Percentiles rank a stretch among this genome's conserved stretches.
These are phyloP conservation scores for Acanthosoma haemorrhoidale DNA, from an alignment of 2,888 invertebrate species.

Conservation along the genomic window DNA sequence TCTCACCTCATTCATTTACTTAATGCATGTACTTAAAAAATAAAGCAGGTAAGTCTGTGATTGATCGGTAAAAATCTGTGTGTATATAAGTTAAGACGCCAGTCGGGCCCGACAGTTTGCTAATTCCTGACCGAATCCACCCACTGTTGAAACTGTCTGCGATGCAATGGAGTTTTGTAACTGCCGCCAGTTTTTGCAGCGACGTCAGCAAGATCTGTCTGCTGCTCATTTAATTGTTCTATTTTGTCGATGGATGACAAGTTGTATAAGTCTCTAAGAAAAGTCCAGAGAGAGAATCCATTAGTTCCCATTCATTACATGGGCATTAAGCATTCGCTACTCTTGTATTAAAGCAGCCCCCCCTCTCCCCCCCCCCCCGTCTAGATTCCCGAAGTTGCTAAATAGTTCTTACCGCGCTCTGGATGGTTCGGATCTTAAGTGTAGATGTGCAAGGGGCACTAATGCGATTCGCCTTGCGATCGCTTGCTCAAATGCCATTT, in stretches of 20 bases:
- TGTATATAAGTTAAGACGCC: no score
- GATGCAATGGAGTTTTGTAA: no score
- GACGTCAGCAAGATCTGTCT: not conserved
- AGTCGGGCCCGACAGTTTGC: no score
- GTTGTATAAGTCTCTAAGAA: not conserved
- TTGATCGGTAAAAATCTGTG: no score
- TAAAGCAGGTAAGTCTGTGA: no score
- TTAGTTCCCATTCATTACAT: not conserved
- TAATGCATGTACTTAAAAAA: no score
- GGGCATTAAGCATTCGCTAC: not conserved
- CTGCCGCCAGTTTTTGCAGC: not conserved
- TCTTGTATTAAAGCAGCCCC: not conserved
- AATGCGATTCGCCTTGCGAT: not conserved
- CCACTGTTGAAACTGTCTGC: no score
- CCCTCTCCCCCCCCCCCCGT: no score
- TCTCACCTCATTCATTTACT: no score
- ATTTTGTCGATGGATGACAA: not conserved
- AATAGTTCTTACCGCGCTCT: not conserved
- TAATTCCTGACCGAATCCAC: no score
- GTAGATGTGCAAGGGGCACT: not conserved
- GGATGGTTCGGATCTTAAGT: not conserved
- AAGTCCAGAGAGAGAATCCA: not conserved
- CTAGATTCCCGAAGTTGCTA: not conserved
- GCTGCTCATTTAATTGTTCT: not conserved
- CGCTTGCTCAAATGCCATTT: not conserved